Percentiles rank a stretch among this genome's conserved stretches.
Evolutionary conservation across 1,140 invertebrate genomes (phyloP).

Genomic region (Stenopsyche tienmushanensis): DNA sequence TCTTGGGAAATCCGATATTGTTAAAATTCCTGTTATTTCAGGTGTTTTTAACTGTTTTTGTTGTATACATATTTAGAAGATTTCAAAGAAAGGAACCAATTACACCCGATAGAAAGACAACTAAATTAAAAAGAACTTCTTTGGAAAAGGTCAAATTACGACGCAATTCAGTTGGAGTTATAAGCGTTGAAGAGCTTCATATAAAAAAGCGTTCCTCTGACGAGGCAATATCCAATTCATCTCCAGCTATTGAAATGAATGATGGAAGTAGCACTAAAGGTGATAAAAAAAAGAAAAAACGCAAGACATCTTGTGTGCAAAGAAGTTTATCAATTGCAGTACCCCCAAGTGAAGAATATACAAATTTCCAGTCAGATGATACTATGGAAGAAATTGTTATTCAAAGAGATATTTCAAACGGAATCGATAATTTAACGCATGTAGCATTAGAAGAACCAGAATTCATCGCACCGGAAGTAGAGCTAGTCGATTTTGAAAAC

Average conservation of each 20-base stretch:
- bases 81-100: constrained; percentile 36
- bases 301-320: constrained; percentile 27
- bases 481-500: constrained; percentile 50
- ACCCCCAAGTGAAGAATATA: no score
- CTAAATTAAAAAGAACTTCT: neutral
- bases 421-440: constrained; percentile 39
- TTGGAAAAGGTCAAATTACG: constrained; percentile 15
- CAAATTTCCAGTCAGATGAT: no score
- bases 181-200: neutral
- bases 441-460: constrained; percentile 53
- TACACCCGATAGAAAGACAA: neutral
- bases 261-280: constrained; percentile 18
- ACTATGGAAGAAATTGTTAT: no score
- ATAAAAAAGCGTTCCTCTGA: constrained; percentile 29
- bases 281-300: constrained; percentile 36
- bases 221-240: constrained; percentile 28
- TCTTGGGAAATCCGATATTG: constrained; percentile 59
- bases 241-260: constrained; percentile 1
- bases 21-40: constrained; percentile 54
- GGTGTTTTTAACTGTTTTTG: constrained; percentile 45
- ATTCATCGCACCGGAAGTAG: constrained; percentile 50
- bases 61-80: constrained; percentile 49
- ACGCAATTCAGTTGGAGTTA: constrained; percentile 32
- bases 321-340: constrained; percentile 33
- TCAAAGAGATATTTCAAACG: no score